phyloP scores from a whole-genome alignment of 2,888 invertebrate genomes.

The Machimus rusticus region DNA sequence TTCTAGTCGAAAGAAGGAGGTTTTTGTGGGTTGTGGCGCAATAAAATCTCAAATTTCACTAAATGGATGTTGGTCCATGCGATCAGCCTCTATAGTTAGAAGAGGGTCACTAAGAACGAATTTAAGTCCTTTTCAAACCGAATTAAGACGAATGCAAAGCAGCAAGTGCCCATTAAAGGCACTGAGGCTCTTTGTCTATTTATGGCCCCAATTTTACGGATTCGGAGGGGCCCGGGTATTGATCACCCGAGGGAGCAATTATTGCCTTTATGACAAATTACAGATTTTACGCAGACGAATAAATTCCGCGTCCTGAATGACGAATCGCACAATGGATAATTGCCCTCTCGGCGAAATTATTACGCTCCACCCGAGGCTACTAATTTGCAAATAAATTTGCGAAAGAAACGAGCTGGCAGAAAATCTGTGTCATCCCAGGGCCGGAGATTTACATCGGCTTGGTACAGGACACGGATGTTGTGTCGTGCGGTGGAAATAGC shows the following conservation, averaged over 20 bases:
- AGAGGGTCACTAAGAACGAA: neutral
- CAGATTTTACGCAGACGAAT: constrained; percentile 27
- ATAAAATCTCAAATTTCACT: constrained; percentile 25
- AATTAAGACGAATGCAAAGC: constrained; percentile 6
- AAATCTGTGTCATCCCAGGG: neutral
- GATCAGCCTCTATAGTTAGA: neutral
- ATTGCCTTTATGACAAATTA: constrained; percentile 13
- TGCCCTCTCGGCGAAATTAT: neutral
- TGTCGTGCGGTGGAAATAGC: neutral
- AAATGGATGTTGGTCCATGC: neutral
- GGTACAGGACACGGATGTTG: neutral
- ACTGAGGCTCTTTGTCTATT: neutral
- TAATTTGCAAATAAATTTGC: constrained; percentile 27
- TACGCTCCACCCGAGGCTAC: neutral
- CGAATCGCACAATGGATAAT: constrained; percentile 19
- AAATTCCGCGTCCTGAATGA: constrained; percentile 1
- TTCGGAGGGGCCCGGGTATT: neutral
- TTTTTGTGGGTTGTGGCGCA: neutral
- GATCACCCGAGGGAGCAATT: constrained; percentile 16
- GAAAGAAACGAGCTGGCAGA: neutral
- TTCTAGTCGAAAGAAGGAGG: neutral
- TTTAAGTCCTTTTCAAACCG: neutral
- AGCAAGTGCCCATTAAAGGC: neutral
- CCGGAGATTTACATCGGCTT: neutral
- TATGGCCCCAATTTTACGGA: neutral